Base-by-base conservation (phyloP, 2,888 invertebrate species). In the Agrotis segetum region DNA sequence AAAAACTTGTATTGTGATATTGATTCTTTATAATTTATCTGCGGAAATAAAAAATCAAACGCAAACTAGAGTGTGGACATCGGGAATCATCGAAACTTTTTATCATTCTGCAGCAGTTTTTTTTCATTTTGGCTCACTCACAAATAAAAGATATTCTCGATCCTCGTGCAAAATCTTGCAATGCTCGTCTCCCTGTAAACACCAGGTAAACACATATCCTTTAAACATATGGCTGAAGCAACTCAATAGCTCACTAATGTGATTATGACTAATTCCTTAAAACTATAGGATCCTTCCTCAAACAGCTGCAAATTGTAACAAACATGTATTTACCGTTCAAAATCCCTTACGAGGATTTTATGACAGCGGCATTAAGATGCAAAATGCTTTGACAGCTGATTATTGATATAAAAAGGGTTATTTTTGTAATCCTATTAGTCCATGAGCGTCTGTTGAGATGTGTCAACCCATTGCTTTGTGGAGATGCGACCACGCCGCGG, bases 391-490 rank as follows among this genome's bases (percentile, higher is more conserved):
- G 88, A 85, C 83, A 88, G 87, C 85, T 85, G 80, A 83, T 87
- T 87, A 88, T 87, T 81, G 80, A 85, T 88, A 88, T 83, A 87
- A 88, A 90, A 90, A 88, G 86, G 87, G 88, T 89, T 88, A 91
- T 90, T 92, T 93, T 93, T 91, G 93, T 94, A 95, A 96, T 94
- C 92, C 93, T 92, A 93, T 95, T 93, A 90, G 88, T 87, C 85
- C 89, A 91, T 91, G 93, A 91, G 89, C 88, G 92, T 91, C 93
- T 91, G 92, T 92, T 87, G 91, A 92, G 93, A 94, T 93, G 95
- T 96, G 96, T 96, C 96, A 96, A 96, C 96, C 95, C 95, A 93
- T 95, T 95, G 94, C 94, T 96, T 96, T 96, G 96, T 95, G 92
- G 91, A 87, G 92, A 89, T 90, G 92, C 94, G 94, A 89, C 91